Base-by-base conservation (phyloP, 2,888 invertebrate genomes). In the Andrena flavipes region DNA sequence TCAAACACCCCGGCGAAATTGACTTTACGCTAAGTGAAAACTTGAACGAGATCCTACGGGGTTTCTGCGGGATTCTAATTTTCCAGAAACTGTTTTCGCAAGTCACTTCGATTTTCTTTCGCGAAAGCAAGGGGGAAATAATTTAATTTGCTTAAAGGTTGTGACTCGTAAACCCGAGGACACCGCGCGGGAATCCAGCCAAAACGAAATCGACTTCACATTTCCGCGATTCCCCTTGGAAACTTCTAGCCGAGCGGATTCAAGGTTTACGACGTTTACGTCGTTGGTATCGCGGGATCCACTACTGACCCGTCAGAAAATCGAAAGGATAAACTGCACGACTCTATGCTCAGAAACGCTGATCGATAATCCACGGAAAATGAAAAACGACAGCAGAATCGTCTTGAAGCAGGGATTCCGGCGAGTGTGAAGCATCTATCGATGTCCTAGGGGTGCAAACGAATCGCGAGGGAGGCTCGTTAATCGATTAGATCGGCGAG, bases 401-500 rank as follows among this genome's bases (percentile, higher is more conserved):
- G 16, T 42, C 13, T 42, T 16, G 13, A 42, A 13, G 16, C 42
- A 16, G 42, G 16, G 42, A 42, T 42, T 42, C 42, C 1, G 42
- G 16, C 42, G 13, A 42, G 16, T 16, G 13, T 16, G 42, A 16
- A 4, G 42, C 1, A 5, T 16, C 42, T 42, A 42, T 54, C 20
- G 20, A 8, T 23, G 51, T 51, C 51, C 16, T 8, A 51, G 51
- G 23, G 54, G 54, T 26, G 54, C 23, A 10, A 56, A 23, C 20
- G 54, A 56, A 56, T 63, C 35, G 13, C 30, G 29, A 8, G 65
- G 29, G 16, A 16, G 1, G 23, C 10, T 42, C 13, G 29, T 30
- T 54, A 67, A 62, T 67, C 62, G 51, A 67, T 78, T 13, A 30
- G n/a, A 63, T 54, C 42, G 20, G 16, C 30, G 42, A 23, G 42